Evolutionary conservation across 2,888 invertebrate genomes (phyloP), one percentile per base, ranked within the genome.

Genomic region (Panopea generosa): DNA sequence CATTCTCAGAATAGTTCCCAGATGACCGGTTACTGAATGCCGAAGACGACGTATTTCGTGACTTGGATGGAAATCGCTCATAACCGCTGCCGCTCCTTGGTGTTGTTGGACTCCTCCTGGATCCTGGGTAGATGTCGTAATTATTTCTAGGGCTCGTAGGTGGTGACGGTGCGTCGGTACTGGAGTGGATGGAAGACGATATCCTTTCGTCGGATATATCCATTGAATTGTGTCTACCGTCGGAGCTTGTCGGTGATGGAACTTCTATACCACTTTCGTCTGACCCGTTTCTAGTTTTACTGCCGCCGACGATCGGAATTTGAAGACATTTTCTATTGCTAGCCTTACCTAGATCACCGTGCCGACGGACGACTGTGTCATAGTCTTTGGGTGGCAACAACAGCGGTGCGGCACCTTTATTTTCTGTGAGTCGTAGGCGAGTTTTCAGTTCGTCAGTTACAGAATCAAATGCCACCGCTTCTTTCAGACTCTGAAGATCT

Each of bases 331-430:
- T 82, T 6, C 89, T 60, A 59, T 70, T 68, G 18, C 83, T 81
- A 20, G 85, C 78, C n/a, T 86, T 80, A 0, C 95, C 94, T 57
- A 96, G 92, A 90, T 96, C 96, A 7, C 96, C 96, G 77, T 96
- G 86, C 2, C 84, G 82, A 61, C 88, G 67, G 22, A 86, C 84
- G 24, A 89, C 83, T 24, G 98, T 98, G 93, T 98, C 98, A 93
- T 98, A 98, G 93, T 98, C 98, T 29, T 97, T 94, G 0, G 98
- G 98, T 0, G 98, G 98, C 76, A 98, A 93, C 24, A 98, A 94
- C 62, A 98, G 95, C 0, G 98, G 98, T 6, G 87, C 88, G 3
- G 87, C 83, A 38, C 85, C 84, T 45, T 85, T 83, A 9, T 71
- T 60, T 60, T 82, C 80, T 14, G 75, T 81, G 29, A 86, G 63